These are phyloP conservation scores for Lycaena phlaeas DNA, from an alignment of 2,888 invertebrate species.

Conservation along the genomic window DNA sequence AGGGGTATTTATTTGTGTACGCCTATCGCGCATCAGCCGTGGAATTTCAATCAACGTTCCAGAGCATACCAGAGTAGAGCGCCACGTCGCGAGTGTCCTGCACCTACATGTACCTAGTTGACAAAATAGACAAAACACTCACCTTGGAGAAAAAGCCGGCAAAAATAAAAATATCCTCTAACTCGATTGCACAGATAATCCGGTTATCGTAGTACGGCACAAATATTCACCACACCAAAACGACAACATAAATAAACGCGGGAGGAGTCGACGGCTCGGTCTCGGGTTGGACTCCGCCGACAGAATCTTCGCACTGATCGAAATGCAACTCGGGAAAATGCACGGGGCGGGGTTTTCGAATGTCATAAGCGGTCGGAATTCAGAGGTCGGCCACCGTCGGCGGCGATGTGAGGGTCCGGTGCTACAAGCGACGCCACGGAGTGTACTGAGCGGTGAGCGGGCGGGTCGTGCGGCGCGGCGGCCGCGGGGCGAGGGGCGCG, in stretches of 20 bases:
- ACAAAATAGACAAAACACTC: conserved; percentile 41
- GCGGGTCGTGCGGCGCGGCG: conserved; percentile 22
- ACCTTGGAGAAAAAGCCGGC: conserved; percentile 53
- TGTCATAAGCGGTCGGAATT: conserved; percentile 63
- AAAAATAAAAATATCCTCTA: conserved; percentile 65
- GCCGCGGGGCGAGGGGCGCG: conserved; percentile 26
- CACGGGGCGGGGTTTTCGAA: conserved; percentile 71
- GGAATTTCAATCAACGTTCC: conserved; percentile 34
- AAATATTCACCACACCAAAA: conserved; percentile 72
- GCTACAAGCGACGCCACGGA: conserved; percentile 48
- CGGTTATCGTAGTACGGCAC: conserved; percentile 70
- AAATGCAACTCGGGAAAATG: conserved; percentile 61
- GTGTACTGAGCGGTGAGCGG: conserved; percentile 40
- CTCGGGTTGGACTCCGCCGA: conserved; percentile 40
- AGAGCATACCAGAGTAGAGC: conserved; percentile 36
- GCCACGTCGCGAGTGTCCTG: conserved; percentile 63
- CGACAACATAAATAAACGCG: conserved; percentile 71
- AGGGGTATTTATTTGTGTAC: neutral
- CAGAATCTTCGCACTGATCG: conserved; percentile 56
- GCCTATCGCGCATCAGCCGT: conserved; percentile 9
- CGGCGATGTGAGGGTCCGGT: conserved; percentile 40
- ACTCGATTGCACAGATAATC: conserved; percentile 66
- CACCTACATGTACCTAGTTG: conserved; percentile 36
- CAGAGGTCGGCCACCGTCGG: conserved; percentile 62
- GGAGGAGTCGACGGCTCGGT: conserved; percentile 45